A percentile compares a stretch with the other conserved stretches of the same genome.
Conservation (phyloP, 37 sponge, comb jelly and placozoan genomes). For the Dysidea cf. avara region DNA sequence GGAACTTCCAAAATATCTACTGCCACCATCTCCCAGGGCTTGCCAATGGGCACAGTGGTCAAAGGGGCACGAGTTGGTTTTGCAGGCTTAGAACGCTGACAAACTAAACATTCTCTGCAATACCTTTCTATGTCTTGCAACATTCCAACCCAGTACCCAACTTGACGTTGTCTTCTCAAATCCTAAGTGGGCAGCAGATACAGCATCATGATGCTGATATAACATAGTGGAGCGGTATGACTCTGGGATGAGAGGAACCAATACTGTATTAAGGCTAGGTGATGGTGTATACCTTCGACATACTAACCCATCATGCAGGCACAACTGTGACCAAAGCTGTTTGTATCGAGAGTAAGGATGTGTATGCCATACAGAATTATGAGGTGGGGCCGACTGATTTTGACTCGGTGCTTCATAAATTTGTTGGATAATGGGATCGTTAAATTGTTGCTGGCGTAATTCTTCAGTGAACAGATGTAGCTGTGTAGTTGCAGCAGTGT, state of each 20-base stretch:
- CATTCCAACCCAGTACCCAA: conserved; percentile 18
- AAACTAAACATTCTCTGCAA: background rate
- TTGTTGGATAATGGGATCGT: background rate
- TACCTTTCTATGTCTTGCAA: background rate
- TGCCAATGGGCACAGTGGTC: background rate
- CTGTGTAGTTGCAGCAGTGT: too few relatives aligned
- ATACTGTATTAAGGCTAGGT: background rate
- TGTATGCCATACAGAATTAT: background rate
- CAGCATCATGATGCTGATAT: background rate
- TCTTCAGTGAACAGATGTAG: too few relatives aligned
- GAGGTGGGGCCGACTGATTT: too few relatives aligned
- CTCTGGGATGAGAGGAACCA: background rate
- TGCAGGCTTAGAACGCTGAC: too few relatives aligned
- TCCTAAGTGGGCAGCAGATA: background rate
- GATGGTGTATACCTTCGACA: background rate
- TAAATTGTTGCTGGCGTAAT: background rate
- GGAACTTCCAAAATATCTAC: conserved; percentile 26
- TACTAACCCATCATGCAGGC: too few relatives aligned
- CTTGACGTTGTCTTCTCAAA: background rate
- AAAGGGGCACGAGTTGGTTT: too few relatives aligned
- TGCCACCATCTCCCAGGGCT: conserved; percentile 15
- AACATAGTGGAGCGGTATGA: background rate
- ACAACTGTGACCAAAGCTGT: too few relatives aligned
- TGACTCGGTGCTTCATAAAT: background rate
- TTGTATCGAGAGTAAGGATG: background rate